Conservation (phyloP, 2,797 vertebrate species). For the Nannoperca obscura region DNA sequence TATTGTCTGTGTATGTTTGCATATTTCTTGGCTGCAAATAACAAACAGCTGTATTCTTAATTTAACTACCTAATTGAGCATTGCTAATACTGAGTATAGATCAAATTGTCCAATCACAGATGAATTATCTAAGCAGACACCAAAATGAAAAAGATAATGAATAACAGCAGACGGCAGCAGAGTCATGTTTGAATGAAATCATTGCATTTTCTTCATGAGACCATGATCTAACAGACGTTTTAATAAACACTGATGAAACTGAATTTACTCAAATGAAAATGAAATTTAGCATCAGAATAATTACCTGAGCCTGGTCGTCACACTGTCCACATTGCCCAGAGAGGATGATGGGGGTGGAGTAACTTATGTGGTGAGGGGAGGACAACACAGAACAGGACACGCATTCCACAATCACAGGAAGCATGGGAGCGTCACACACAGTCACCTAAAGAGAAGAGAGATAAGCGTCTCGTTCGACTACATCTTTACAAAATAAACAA, state of each 20-base stretch:
- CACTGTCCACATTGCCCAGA: conserved; percentile 80
- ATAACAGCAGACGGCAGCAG: not conserved
- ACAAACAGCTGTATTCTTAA: not conserved
- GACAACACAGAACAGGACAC: conserved; percentile 76
- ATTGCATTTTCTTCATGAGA: not conserved
- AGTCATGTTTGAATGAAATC: not conserved
- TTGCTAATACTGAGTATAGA: not conserved
- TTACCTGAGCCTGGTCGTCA: conserved; percentile 75
- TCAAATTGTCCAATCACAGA: conserved; percentile 18
- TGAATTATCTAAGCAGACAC: not conserved
- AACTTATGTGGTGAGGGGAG: conserved; percentile 57
- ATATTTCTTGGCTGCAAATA: not conserved
- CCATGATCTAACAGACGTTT: not conserved
- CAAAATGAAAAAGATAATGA: conserved; percentile 6
- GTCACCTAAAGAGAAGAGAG: conserved; percentile 74
- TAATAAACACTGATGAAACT: not conserved
- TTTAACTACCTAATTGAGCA: not conserved
- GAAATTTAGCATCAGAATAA: not conserved
- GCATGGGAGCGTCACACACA: conserved; percentile 63
- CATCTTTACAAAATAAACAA: not conserved
- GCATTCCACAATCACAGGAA: conserved; percentile 81
- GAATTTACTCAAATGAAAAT: not conserved
- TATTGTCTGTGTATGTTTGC: not conserved
- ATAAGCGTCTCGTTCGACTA: not conserved
- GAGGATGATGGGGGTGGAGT: conserved; percentile 67